Conservation (phyloP, 2,888 invertebrate genomes). For the Synanthedon formicaeformis region DNA sequence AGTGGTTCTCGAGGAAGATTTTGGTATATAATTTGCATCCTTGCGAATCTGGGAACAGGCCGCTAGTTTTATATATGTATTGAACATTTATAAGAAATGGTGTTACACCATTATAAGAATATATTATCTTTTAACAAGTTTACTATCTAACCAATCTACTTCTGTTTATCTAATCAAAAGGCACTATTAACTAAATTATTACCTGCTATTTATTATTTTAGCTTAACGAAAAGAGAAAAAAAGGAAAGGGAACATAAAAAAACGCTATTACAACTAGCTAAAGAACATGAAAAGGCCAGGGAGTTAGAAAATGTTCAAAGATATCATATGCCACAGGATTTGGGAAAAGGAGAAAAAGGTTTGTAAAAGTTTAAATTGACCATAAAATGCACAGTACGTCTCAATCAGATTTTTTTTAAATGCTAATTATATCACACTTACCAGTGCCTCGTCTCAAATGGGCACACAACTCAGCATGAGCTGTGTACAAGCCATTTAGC, state of each 20-base stretch:
- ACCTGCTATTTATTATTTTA: constrained; percentile 38
- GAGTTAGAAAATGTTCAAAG: constrained; percentile 93
- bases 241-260: constrained; percentile 91
- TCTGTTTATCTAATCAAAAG: too few relatives aligned
- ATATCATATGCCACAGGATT: constrained; percentile 93
- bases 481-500: too few relatives aligned
- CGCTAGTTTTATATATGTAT: too few relatives aligned
- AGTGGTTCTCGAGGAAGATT: too few relatives aligned
- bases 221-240: constrained; percentile 87
- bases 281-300: constrained; percentile 94
- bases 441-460: too few relatives aligned
- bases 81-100: background rate
- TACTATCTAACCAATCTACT: constrained; percentile 1
- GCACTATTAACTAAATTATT: background rate
- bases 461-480: too few relatives aligned
- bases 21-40: too few relatives aligned
- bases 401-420: too few relatives aligned
- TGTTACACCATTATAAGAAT: background rate
- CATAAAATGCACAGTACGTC: too few relatives aligned
- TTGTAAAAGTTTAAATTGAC: constrained; percentile 4
- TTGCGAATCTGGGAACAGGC: too few relatives aligned
- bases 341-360: constrained; percentile 79
- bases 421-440: too few relatives aligned
- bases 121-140: background rate
- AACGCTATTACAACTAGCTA: constrained; percentile 88